A percentile compares a stretch with the other conserved stretches of the same genome.
phyloP scores from a whole-genome alignment of 2,113 vertebrate genomes.

The Clarias batrachus region DNA sequence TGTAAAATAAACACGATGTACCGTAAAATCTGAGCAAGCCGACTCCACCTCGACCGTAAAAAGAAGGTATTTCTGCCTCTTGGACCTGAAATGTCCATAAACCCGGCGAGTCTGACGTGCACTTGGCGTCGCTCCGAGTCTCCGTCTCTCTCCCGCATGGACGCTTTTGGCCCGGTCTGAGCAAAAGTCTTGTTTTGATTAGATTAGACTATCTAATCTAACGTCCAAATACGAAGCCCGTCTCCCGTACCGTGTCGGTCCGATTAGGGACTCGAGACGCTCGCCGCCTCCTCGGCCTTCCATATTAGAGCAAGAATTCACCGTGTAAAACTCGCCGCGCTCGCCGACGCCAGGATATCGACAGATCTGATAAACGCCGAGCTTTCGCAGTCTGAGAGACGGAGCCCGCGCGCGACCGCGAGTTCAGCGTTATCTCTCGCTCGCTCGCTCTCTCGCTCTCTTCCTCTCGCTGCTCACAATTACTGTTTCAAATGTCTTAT shows the following conservation, averaged over 20 bases:
- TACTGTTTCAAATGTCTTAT: background rate
- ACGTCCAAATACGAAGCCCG: slow-evolving; percentile 21
- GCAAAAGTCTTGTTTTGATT: slow-evolving; percentile 12
- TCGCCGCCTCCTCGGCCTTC: slow-evolving; percentile 5
- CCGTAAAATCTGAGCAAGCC: background rate
- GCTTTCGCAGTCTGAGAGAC: slow-evolving; percentile 11
- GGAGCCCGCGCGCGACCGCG: slow-evolving; percentile 34
- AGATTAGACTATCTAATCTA: slow-evolving; percentile 34
- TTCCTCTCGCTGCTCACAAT: background rate
- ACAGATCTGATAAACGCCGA: slow-evolving; percentile 41
- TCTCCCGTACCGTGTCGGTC: slow-evolving; percentile 20
- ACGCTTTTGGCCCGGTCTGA: background rate
- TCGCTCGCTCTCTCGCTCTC: too few species aligned
- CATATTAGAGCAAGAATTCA: slow-evolving; percentile 43
- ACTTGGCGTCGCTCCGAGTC: background rate
- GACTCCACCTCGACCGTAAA: background rate
- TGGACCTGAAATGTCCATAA: background rate
- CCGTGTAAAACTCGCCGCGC: slow-evolving; percentile 3
- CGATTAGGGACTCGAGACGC: slow-evolving; percentile 23
- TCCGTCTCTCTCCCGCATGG: background rate
- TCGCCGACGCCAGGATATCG: slow-evolving; percentile 33
- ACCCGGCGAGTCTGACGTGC: background rate
- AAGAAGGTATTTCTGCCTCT: background rate
- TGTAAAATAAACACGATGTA: background rate
- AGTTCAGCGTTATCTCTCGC: background rate